A percentile compares a stretch with the other conserved stretches of the same genome.
Conservation (phyloP, 2,113 vertebrate species). For the Donacobius atricapilla region DNA sequence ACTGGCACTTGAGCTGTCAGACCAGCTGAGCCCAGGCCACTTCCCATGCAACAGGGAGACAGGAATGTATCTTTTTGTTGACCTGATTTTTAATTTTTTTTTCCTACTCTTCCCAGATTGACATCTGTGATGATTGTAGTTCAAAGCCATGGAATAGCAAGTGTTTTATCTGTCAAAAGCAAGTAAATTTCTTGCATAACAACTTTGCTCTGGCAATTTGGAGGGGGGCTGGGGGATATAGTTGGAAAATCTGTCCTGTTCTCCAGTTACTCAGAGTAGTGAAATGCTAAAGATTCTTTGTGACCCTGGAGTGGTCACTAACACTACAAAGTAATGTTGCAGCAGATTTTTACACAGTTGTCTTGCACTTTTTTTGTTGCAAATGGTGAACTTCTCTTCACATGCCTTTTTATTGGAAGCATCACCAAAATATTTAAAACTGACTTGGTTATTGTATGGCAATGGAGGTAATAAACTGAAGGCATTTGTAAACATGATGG, state of each 20-base stretch:
- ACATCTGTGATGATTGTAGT: background rate
- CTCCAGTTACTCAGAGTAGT: background rate
- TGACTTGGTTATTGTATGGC: background rate
- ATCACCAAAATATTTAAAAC: background rate
- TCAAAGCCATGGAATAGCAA: background rate
- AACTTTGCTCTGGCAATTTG: background rate
- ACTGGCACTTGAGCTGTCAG: background rate
- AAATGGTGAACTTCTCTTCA: background rate
- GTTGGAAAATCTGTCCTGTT: background rate
- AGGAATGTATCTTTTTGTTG: background rate
- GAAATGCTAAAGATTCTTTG: background rate
- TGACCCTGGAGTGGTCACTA: background rate
- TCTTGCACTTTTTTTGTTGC: background rate
- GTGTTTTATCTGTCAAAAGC: background rate
- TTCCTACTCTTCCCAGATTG: background rate
- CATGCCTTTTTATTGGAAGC: background rate
- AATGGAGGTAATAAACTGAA: background rate
- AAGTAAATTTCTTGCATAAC: background rate
- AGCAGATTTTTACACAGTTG: background rate
- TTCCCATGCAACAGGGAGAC: background rate
- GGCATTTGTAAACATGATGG: background rate
- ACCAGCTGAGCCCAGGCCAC: background rate
- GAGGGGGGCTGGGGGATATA: fast-evolving
- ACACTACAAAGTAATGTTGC: background rate
- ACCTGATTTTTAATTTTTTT: background rate